A percentile compares a stretch with the other conserved stretches of the same genome.
Evolutionary conservation across 2,797 vertebrate species (phyloP).

Genomic region (Hydrocynus forskahlii): DNA sequence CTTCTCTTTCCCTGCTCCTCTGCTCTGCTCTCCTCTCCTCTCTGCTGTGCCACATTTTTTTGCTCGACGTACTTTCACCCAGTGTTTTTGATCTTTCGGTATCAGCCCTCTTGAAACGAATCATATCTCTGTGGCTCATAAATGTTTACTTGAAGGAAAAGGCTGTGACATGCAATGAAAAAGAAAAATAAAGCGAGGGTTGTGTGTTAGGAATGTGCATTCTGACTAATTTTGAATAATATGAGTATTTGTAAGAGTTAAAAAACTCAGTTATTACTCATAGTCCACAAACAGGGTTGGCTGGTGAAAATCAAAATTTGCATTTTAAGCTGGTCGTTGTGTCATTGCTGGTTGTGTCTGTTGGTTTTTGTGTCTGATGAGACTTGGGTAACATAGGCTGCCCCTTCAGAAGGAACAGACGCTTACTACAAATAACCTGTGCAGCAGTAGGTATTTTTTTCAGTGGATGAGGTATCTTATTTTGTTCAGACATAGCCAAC

Average conservation of each 20-base stretch:
- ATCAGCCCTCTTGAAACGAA: constrained; percentile 47
- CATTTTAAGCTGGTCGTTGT: no score
- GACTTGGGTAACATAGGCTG: no score
- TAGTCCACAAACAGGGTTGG: no score
- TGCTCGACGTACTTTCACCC: constrained; percentile 63
- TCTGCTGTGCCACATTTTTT: constrained; percentile 53
- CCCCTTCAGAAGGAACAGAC: no score
- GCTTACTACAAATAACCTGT: no score
- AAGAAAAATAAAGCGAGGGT: neutral
- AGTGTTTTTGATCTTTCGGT: constrained; percentile 66
- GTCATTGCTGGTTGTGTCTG: no score
- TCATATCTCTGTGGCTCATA: constrained; percentile 50
- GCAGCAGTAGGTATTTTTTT: no score
- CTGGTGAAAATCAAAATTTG: no score
- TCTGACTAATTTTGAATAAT: neutral
- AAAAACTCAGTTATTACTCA: neutral
- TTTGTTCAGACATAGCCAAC: no score
- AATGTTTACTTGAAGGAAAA: constrained; percentile 44
- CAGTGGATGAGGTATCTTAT: no score
- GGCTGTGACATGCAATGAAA: neutral
- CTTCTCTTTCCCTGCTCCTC: constrained; percentile 53
- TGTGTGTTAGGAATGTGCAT: neutral
- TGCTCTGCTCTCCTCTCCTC: constrained; percentile 47
- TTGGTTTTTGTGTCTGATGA: no score
- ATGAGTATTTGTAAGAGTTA: neutral